Evolutionary conservation across 2,797 vertebrate species (phyloP).

Genomic region (Tokudaia muenninki): DNA sequence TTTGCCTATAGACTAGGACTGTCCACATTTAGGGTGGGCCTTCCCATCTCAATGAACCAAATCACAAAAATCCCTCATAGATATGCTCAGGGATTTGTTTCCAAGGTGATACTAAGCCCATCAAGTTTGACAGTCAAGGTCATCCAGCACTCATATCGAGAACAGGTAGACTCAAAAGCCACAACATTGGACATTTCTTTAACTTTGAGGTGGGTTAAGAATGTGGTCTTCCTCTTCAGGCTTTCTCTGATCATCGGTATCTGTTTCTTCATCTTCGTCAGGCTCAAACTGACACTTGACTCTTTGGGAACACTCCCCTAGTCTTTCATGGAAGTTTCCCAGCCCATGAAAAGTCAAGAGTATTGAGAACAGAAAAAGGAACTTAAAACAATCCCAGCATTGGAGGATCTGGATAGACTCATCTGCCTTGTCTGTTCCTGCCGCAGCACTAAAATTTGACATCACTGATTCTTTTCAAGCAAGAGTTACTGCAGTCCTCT

Average conservation of each 20-base stretch:
- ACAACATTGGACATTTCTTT: background rate
- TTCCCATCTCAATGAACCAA: background rate
- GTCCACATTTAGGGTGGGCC: background rate
- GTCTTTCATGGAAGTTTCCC: slow-evolving; percentile 46
- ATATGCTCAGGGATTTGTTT: background rate
- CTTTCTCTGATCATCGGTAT: background rate
- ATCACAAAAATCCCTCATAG: background rate
- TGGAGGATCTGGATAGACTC: slow-evolving; percentile 72
- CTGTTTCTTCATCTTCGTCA: background rate
- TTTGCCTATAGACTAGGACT: too few species aligned
- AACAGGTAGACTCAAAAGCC: slow-evolving; percentile 20
- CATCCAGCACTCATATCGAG: background rate
- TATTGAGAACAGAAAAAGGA: slow-evolving; percentile 65
- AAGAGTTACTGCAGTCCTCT: slow-evolving; percentile 30
- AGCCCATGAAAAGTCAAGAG: slow-evolving; percentile 64
- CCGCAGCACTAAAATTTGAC: slow-evolving; percentile 70
- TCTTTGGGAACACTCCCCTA: background rate
- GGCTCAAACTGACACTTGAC: slow-evolving; percentile 6
- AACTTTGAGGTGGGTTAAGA: background rate
- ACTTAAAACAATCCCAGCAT: slow-evolving; percentile 70
- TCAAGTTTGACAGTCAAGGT: background rate
- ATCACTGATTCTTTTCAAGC: slow-evolving; percentile 77
- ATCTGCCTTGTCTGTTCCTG: slow-evolving; percentile 73
- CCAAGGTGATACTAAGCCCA: background rate
- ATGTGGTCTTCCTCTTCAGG: background rate